Percentiles rank a stretch among this genome's conserved stretches.
Conservation (phyloP, 2,113 vertebrate species). For the Trogon surrucura region DNA sequence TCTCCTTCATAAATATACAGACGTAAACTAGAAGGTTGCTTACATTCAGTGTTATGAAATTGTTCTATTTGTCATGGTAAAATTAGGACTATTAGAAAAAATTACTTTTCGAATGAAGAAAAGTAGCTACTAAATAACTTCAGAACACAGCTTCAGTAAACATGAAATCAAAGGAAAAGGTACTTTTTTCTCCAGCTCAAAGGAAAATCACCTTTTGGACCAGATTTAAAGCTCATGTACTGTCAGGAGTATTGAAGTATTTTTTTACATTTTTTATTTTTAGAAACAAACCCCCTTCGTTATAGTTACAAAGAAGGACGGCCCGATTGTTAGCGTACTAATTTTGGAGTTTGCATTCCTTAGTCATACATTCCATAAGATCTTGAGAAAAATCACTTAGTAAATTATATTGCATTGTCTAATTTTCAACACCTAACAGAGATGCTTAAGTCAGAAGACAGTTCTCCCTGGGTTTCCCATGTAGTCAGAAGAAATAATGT, state of each 20-base stretch:
- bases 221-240: not conserved
- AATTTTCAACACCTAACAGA: not conserved
- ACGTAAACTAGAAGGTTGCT: not conserved
- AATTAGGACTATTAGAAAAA: not conserved
- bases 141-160: not conserved
- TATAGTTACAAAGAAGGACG: not conserved
- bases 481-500: not conserved
- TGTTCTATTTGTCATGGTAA: not conserved
- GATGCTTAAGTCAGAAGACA: not conserved
- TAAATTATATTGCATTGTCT: conserved; percentile 21
- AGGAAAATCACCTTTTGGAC: not conserved
- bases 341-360: conserved; percentile 16
- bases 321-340: not conserved
- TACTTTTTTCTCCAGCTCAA: not conserved
- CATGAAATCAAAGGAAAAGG: not conserved
- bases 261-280: conserved; percentile 21
- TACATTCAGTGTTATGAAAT: not conserved
- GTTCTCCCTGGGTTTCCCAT: not conserved
- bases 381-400: conserved; percentile 15
- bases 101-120: not conserved
- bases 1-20: not conserved
- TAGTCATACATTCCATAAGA: not conserved
- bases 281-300: conserved; percentile 27
- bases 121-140: not conserved
- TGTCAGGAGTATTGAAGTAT: conserved; percentile 1